phyloP scores from a whole-genome alignment of 2,888 invertebrate species.

The Euzetes globulus region DNA sequence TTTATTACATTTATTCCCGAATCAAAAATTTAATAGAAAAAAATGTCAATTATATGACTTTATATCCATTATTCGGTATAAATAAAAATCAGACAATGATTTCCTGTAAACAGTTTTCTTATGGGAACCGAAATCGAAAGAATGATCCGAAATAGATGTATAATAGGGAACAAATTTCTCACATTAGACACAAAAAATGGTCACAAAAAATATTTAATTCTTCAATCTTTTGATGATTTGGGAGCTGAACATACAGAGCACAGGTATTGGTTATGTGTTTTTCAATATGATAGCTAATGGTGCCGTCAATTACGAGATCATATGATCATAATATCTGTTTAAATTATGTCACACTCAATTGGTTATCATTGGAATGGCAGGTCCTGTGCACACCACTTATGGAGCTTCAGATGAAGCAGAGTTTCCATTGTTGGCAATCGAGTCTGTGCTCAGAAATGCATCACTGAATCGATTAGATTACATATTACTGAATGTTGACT shows the following conservation, averaged over 20 bases:
- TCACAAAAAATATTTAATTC: not conserved
- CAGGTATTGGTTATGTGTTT: not conserved
- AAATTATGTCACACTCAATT: conserved; percentile 20
- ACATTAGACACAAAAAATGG: not conserved
- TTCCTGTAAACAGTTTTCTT: conserved; percentile 17
- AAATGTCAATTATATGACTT: conserved; percentile 12
- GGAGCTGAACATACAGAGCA: not conserved
- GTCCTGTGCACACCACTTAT: not conserved
- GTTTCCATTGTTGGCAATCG: not conserved
- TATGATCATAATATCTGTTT: conserved; percentile 16
- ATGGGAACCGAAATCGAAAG: conserved; percentile 16
- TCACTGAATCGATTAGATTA: conserved; percentile 22
- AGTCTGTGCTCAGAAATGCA: not conserved
- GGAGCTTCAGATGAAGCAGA: not conserved
- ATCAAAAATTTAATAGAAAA: not conserved
- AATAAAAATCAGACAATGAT: conserved; percentile 16
- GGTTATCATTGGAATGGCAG: not conserved
- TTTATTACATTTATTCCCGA: not conserved
- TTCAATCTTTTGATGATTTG: not conserved
- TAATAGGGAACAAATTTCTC: conserved; percentile 22
- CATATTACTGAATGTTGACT: conserved; percentile 21
- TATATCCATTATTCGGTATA: conserved; percentile 11
- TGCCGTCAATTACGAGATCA: conserved; percentile 25
- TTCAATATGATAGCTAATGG: not conserved
- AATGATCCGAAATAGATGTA: not conserved